Percentiles rank a stretch among this genome's conserved stretches.
phyloP scores from a whole-genome alignment of 2,797 vertebrate species.

The Rhinophrynus dorsalis region DNA sequence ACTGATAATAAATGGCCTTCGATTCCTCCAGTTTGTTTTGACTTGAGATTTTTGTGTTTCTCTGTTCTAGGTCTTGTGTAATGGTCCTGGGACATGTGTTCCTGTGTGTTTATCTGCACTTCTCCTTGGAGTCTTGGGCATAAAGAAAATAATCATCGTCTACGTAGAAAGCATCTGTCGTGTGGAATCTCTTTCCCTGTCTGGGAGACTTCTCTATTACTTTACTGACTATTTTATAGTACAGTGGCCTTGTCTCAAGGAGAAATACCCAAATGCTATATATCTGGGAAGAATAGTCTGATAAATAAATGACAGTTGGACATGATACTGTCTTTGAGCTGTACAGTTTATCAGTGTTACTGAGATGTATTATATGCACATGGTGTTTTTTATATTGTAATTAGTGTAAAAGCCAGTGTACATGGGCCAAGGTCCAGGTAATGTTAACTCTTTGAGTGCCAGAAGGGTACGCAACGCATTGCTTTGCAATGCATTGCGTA shows the following conservation, averaged over 20 bases:
- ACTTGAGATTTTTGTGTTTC: conserved; percentile 41
- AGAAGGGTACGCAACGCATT: too few relatives aligned
- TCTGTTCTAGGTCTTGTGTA: conserved; percentile 87
- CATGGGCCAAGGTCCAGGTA: too few relatives aligned
- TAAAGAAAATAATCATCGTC: conserved; percentile 86
- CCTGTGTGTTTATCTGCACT: conserved; percentile 84
- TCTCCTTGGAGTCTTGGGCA: conserved; percentile 81
- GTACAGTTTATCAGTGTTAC: too few relatives aligned
- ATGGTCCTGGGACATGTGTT: conserved; percentile 92
- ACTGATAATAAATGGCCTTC: too few relatives aligned
- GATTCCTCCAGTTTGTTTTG: too few relatives aligned
- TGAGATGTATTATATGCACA: too few relatives aligned
- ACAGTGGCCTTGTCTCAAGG: conserved; percentile 87
- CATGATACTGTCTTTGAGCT: too few relatives aligned
- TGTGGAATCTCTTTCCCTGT: conserved; percentile 86
- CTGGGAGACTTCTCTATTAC: conserved; percentile 84
- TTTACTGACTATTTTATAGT: conserved; percentile 90
- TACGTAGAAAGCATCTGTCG: conserved; percentile 93
- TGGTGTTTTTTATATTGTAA: too few relatives aligned
- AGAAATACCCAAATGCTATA: conserved; percentile 85
- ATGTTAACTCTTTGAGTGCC: too few relatives aligned
- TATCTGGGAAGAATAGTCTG: conserved; percentile 89
- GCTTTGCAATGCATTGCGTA: too few relatives aligned
- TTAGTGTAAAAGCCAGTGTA: too few relatives aligned
- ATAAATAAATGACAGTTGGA: too few relatives aligned